Evolutionary conservation across 2,888 invertebrate genomes (phyloP), one percentile per base, ranked within the genome.

Genomic region (Leucania comma): DNA sequence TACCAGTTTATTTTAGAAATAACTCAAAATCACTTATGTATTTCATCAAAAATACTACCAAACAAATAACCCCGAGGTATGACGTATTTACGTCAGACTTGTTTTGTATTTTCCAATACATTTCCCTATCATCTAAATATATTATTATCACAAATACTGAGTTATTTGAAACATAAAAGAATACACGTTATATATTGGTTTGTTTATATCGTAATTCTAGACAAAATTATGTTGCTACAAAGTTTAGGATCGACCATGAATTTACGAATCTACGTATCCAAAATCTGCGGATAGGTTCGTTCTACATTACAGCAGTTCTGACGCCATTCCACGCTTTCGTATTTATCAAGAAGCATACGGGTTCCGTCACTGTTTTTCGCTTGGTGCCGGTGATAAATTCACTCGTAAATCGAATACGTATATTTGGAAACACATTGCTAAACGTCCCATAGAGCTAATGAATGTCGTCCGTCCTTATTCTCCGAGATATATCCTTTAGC

Each of bases 361-460:
- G 60, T 74, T 80, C 53, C 80, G 54, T 82, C 73, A 74, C 50
- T 75, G 58, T 60, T 74, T 68, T 72, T 69, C 64, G 57, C 20
- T 65, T 54, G 32, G 64, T 53, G 54, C 24, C 66, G 42, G 71
- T 38, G 69, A 74, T 81, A 80, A 84, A 84, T 80, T 72, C n/a
- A 68, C 58, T 79, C 76, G 65, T 73, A 74, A 80, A 70, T 61
- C 64, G 53, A 35, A 62, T 48, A 58, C 20, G 60, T 68, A 56
- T 74, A 63, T 75, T 77, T 75, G 59, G 58, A 70, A 75, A 73
- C 69, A 72, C 62, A 72, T 65, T 64, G 57, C 67, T 48, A 50
- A 59, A 59, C 46, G 59, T 51, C 24, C 50, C 58, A 68, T 66
- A 60, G 54, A 68, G 59, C 75, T 72, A 75, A 81, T 71, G 64